Evolutionary conservation across 2,797 vertebrate genomes (phyloP), one percentile per base, ranked within the genome.

Genomic region (Hozukius guyotensis): DNA sequence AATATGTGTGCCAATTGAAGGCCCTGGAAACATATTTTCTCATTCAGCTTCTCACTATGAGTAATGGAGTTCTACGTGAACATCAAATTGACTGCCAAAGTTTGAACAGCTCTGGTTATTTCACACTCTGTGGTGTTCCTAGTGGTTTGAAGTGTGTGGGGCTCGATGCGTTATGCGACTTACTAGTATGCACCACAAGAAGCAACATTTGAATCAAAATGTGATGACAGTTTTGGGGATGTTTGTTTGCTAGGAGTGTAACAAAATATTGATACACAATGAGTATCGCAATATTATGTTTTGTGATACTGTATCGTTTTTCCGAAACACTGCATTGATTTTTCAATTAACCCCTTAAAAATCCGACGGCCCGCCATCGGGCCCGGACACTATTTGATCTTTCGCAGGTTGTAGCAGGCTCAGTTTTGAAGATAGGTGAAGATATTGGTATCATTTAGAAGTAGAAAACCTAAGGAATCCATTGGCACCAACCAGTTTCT

Each of bases 281-380:
- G 42, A 46, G 14, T 46, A 46, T 46, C 1, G 0, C 6, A 46
- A 18, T 46, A 1, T 16, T 46, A 16, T 46, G 42, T 46, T 46
- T 46, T 46, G 42, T 16, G 42, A 46, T 18, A 46, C 42, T 46
- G 42, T 0, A 16, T 18, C 6, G 42, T 16, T 46, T 38, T 0
- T 46, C 16, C 42, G 7, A 46, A 46, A 46, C 42, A 46, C 6
- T 46, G 38, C 38, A 42, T 42, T 16, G 38, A 46, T 46, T 46
- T 16, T 46, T 46, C 14, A 46, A 46, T 46, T 8, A 46, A 46
- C 16, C 14, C 16, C 42, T 46, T 46, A 46, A 46, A 46, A 18
- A 46, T 18, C 16, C 0, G 42, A 2, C 6, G 42, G 14, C 14
- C 42, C 0, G 14, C 16, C 42, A 46, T 46, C 42, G 42, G 16